Evolutionary conservation across 2,888 invertebrate species (phyloP).

Genomic region (Leptopterna dolabrata): DNA sequence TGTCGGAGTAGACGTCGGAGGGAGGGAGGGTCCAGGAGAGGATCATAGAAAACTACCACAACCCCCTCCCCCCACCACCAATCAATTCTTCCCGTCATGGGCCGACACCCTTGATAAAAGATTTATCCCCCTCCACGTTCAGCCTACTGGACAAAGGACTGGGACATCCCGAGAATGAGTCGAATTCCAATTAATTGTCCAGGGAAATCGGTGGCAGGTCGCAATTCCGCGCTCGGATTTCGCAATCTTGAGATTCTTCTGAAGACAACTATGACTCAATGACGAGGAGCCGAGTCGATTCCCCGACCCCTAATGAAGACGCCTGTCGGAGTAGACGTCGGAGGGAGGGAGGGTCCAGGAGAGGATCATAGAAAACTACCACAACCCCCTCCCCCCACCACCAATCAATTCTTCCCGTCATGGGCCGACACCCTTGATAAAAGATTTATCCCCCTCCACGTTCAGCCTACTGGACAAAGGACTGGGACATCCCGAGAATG

Average conservation of each 20-base stretch:
- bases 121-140: not conserved
- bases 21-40: not conserved
- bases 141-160: no score
- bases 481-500: no score
- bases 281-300: not conserved
- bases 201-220: no score
- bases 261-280: not conserved
- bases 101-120: not conserved
- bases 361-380: not conserved
- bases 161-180: no score
- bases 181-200: no score
- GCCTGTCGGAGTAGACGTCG: not conserved
- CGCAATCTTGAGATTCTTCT: not conserved
- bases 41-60: constrained; percentile 10
- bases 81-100: not conserved
- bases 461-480: no score
- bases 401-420: not conserved
- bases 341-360: not conserved
- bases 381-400: not conserved
- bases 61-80: not conserved
- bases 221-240: not conserved
- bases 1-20: not conserved
- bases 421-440: not conserved
- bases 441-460: not conserved
- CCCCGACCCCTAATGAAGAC: not conserved